Percentiles rank a stretch among this genome's conserved stretches.
Conservation (phyloP, 1,140 invertebrate species). For the Drosophila ananassae region DNA sequence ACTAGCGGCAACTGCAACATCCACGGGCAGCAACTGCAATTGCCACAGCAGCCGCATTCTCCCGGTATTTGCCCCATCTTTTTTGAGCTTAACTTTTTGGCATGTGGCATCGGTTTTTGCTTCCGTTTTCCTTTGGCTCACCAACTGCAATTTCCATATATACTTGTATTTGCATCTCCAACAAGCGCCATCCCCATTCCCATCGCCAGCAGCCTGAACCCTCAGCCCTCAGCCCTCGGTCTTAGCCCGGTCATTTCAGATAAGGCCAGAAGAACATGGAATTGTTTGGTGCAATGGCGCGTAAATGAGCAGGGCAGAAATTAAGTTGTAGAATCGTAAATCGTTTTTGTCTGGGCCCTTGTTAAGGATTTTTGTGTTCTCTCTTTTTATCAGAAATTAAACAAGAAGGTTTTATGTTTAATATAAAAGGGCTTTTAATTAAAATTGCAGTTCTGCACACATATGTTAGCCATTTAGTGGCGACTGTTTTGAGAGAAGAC, state of each 20-base stretch:
- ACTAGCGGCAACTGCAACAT: conserved; percentile 27
- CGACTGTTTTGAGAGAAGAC: too few relatives aligned
- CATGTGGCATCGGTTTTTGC: conserved; percentile 37
- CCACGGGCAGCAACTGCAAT: conserved; percentile 18
- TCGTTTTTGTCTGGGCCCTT: conserved; percentile 43
- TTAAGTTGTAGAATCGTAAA: conserved; percentile 57
- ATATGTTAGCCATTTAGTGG: too few relatives aligned
- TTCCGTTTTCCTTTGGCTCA: conserved; percentile 28
- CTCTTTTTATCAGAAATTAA: conserved; percentile 20
- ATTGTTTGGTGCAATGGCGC: conserved; percentile 57
- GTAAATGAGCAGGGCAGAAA: conserved; percentile 54
- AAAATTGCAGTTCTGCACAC: background rate
- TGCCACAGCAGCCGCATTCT: conserved; percentile 5
- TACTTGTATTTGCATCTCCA: conserved; percentile 33
- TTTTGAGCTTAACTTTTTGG: conserved; percentile 28
- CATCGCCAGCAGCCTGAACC: background rate
- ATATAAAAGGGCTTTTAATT: background rate
- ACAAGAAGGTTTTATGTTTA: background rate
- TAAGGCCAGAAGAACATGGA: conserved; percentile 34
- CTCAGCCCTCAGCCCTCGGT: background rate
- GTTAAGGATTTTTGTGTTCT: conserved; percentile 14
- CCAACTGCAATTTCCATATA: conserved; percentile 27
- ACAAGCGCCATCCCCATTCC: background rate
- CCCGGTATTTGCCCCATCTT: background rate
- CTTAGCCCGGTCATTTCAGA: conserved; percentile 28